Evolutionary conservation across 2,888 invertebrate species (phyloP), one percentile per base, ranked within the genome.

Genomic region (Linhomoeus sp.): DNA sequence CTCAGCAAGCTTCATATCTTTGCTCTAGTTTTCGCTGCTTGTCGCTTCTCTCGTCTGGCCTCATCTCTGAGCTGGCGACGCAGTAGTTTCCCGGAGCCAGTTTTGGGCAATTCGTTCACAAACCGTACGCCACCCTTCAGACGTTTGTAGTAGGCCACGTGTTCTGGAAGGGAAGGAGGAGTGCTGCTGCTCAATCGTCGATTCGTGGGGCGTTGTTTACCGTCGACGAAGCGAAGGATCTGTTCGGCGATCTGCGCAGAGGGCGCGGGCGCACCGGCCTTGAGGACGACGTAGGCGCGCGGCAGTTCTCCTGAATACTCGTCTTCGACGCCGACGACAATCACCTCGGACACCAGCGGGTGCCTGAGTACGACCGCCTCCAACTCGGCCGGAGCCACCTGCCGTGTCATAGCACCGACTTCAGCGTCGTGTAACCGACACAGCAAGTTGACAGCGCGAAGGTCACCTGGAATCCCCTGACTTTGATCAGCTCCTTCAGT

Each of bases 401-500:
- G 37, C 29, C 20, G n/a, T n/a, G n/a, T n/a, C n/a, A n/a, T n/a
- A n/a, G n/a, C n/a, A n/a, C n/a, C n/a, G n/a, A n/a, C n/a, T n/a
- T n/a, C n/a, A n/a, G n/a, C n/a, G n/a, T n/a, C n/a, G n/a, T n/a
- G n/a, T n/a, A n/a, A 19, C 19, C 15, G 3, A 36, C 22, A 23
- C 17, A 19, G 45, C 20, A 36, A 24, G 5, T 12, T 7, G 15
- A 24, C 19, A 17, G n/a, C n/a, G n/a, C n/a, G 7, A n/a, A 7
- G 19, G 69, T 67, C 68, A 81, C 81, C 75, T 82, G 81, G 58
- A 77, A 80, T 39, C 79, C 84, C 65, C 86, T 85, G 61, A 82
- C 84, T 66, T 87, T 87, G 58, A 87, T 86, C 25, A 87, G 75
- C 62, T 86, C 85, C 64, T 87, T 87, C 22, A 84, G 69, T 50